Conservation (phyloP, 2,797 vertebrate genomes). For the Gallinago nigripennis region DNA sequence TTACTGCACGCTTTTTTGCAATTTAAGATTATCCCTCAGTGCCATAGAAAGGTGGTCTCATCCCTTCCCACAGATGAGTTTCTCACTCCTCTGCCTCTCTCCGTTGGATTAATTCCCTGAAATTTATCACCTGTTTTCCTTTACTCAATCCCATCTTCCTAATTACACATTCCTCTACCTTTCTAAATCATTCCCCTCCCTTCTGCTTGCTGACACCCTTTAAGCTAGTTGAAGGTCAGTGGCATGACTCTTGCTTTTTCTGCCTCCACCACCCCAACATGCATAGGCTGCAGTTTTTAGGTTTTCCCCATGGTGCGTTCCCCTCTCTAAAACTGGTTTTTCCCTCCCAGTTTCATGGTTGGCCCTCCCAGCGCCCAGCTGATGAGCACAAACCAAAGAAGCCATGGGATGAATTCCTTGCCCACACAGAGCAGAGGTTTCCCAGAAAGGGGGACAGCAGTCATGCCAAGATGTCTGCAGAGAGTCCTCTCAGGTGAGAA, state of each 20-base stretch:
- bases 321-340: neutral
- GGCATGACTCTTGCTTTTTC: neutral
- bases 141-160: slow-evolving; percentile 18
- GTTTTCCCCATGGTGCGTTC: accelerated
- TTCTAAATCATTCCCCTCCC: slow-evolving; percentile 64
- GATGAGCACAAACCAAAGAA: neutral
- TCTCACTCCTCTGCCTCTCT: neutral
- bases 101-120: neutral
- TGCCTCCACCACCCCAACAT: neutral
- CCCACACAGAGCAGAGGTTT: neutral
- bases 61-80: neutral
- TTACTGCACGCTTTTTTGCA: neutral
- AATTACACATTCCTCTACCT: slow-evolving; percentile 36
- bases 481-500: neutral
- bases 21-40: neutral
- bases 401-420: neutral
- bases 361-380: neutral
- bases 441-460: neutral
- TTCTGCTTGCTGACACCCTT: slow-evolving; percentile 24
- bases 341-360: neutral
- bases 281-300: accelerated
- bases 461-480: neutral
- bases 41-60: neutral
- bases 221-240: neutral
- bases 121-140: slow-evolving; percentile 47